Percentiles rank a stretch among this genome's conserved stretches.
Evolutionary conservation across 2,888 invertebrate species (phyloP).

Genomic region (Junonia oenone): DNA sequence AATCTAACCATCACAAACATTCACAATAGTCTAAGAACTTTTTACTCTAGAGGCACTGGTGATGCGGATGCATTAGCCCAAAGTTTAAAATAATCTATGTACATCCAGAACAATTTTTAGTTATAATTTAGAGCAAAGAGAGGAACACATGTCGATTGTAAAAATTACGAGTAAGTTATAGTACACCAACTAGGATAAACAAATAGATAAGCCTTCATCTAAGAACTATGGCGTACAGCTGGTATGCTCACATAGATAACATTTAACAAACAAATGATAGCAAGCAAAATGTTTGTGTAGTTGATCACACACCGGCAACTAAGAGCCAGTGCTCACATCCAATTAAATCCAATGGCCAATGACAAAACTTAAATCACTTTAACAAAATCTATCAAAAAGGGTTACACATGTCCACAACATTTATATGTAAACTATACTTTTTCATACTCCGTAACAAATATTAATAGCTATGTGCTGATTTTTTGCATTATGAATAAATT

Average conservation of each 20-base stretch:
- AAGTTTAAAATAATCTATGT: constrained; percentile 45
- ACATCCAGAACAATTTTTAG: constrained; percentile 73
- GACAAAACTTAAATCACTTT: background rate
- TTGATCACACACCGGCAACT: background rate
- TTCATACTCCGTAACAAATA: constrained; percentile 4
- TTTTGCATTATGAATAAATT: background rate
- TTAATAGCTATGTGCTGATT: constrained; percentile 10
- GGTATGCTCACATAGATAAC: constrained; percentile 11
- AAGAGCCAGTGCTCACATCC: constrained; percentile 7
- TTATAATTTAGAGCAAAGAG: constrained; percentile 28
- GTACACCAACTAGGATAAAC: constrained; percentile 19
- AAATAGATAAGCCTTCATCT: constrained; percentile 21
- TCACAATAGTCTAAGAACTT: constrained; percentile 49
- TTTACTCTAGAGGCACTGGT: constrained; percentile 57
- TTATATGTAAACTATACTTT: constrained; percentile 1
- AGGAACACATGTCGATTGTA: constrained; percentile 21
- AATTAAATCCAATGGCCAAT: constrained; percentile 11
- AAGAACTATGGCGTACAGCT: constrained; percentile 18
- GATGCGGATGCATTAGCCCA: constrained; percentile 68
- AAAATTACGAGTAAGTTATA: constrained; percentile 5
- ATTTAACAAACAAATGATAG: constrained; percentile 4
- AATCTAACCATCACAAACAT: constrained; percentile 50
- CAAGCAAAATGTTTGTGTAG: constrained; percentile 10
- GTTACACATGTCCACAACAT: background rate
- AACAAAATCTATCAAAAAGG: background rate